Evolutionary conservation across 2,888 invertebrate genomes (phyloP).

Genomic region (Exephanes ischioxanthus): DNA sequence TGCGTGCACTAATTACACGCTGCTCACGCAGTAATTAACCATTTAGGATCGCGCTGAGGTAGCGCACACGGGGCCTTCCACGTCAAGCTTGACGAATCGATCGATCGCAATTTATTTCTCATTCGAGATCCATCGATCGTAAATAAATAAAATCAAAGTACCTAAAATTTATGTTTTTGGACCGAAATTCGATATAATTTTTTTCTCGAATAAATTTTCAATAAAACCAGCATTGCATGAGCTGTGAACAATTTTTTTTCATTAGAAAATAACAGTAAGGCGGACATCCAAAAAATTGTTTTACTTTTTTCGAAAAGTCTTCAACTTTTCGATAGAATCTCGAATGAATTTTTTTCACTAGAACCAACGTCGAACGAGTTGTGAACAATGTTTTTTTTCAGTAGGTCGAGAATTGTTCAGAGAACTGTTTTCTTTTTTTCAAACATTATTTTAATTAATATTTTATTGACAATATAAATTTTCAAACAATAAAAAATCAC

Average conservation of each 20-base stretch:
- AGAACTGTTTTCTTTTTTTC: too few species aligned
- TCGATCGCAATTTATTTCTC: neutral
- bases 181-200: neutral
- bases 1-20: slow-evolving; percentile 69
- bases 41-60: slow-evolving; percentile 61
- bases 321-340: too few species aligned
- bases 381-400: neutral
- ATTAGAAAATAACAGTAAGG: too few species aligned
- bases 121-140: neutral
- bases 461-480: too few species aligned
- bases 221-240: neutral
- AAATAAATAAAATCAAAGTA: neutral
- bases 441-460: too few species aligned
- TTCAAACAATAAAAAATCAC: too few species aligned
- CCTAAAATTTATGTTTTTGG: neutral
- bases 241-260: neutral
- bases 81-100: neutral
- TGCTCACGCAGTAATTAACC: slow-evolving; percentile 69
- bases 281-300: too few species aligned
- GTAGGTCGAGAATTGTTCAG: neutral
- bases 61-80: neutral
- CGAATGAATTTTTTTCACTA: neutral
- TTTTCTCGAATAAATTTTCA: neutral
- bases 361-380: too few species aligned
- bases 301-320: too few species aligned